Base-by-base conservation (phyloP, 2,113 vertebrate species). In the Mormyrus iriodes region DNA sequence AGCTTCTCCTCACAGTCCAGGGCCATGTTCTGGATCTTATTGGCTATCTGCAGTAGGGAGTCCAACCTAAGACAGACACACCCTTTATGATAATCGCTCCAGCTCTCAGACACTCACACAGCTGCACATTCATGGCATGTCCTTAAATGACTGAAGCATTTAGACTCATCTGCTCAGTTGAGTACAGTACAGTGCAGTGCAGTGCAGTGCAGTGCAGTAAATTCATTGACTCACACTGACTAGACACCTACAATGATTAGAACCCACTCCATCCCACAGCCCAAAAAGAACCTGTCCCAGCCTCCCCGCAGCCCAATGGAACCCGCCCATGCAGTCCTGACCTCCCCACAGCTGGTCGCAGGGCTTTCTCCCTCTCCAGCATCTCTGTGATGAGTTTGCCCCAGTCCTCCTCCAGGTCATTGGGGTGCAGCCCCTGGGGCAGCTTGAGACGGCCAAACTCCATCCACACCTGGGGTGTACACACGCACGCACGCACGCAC, bases 361-460 rank as follows among this genome's bases (percentile, higher is more conserved):
- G 95, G 3, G 97, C 96, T 93, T 99, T 99, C 93, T 99, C 98
- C 0, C 97, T 95, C 92, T 99, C 98, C 93, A 99, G 94, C 98
- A 99, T 99, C 94, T 98, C 98, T 39, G 99, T 94, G 95, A 99
- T 99, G 90, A 99, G 97, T 90, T 99, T 99, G 27, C 98, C 98
- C 98, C 98, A 99, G 53, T 98, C 97, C 93, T 99, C 98, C 92
- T 99, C 98, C 90, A 99, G 95, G 15, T 99, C 96, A 0, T 99
- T 99, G 82, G 98, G 98, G 92, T 99, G 98, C 92, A 97, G 97
- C 49, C 97, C 98, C 92, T 97, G 97, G 88, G 98, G 97, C 91
- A 99, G 94, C 92, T 99, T 98, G 92, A 99, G 95, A 15, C 98
- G 97, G 15, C 98, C 98, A 91, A 99, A 99, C 91, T 99, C 98